Conservation (phyloP, 1,140 invertebrate species). For the Microplitis mediator region DNA sequence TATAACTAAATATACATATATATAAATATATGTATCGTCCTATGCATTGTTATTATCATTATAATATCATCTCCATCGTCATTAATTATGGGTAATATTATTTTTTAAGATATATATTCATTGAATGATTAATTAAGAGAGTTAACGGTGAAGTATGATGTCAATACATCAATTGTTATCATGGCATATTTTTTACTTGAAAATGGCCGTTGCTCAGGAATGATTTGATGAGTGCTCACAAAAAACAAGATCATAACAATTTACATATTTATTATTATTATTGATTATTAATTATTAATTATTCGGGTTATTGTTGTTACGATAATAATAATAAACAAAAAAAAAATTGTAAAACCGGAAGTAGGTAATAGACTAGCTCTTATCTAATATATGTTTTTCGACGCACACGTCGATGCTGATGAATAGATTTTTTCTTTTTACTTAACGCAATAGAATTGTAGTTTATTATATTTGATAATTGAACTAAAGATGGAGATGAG, state of each 20-base stretch:
- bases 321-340: neutral
- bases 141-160: constrained; percentile 10
- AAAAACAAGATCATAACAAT: constrained; percentile 2
- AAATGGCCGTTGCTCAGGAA: constrained; percentile 42
- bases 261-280: constrained; percentile 18
- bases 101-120: constrained; percentile 11
- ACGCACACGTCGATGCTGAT: neutral
- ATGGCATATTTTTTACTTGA: constrained; percentile 54
- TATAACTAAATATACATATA: neutral
- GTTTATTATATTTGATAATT: neutral
- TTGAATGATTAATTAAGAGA: neutral
- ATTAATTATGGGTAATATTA: neutral
- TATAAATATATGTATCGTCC: neutral
- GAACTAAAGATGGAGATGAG: neutral
- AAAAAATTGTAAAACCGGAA: neutral
- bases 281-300: neutral
- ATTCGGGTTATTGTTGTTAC: neutral
- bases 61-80: constrained; percentile 5
- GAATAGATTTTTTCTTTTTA: neutral
- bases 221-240: constrained; percentile 16
- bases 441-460: neutral
- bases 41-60: neutral
- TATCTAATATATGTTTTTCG: neutral
- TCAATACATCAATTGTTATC: constrained; percentile 33
- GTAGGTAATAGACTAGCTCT: neutral